phyloP scores from a whole-genome alignment of 2,797 vertebrate species.

The Pteronotus mesoamericanus region DNA sequence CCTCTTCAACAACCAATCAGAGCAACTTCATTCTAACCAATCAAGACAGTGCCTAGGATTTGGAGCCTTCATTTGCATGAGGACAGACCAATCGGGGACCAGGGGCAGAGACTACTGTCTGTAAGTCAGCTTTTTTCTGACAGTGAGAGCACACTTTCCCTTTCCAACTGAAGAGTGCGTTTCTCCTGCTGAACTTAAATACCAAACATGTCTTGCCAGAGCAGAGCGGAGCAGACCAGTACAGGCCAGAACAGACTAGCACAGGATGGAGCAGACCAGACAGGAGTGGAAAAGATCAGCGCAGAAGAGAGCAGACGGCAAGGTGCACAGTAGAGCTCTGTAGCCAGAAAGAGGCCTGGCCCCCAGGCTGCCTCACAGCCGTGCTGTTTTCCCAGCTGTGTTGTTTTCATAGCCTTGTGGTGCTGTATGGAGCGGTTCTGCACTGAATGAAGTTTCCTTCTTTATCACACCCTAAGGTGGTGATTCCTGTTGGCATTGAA shows the following conservation, averaged over 20 bases:
- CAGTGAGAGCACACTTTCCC: background rate
- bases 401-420: background rate
- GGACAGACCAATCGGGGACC: background rate
- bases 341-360: background rate
- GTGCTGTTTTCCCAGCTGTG: background rate
- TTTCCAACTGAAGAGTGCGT: background rate
- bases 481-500: background rate
- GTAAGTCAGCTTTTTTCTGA: background rate
- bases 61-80: background rate
- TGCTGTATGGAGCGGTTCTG: background rate
- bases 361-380: background rate
- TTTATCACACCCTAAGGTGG: background rate
- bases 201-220: background rate
- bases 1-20: background rate
- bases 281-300: background rate
- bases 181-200: background rate
- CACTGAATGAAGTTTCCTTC: background rate
- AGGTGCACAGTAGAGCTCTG: too few relatives aligned
- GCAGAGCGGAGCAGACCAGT: background rate
- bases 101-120: background rate
- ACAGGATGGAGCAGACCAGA: background rate
- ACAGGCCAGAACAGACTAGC: background rate
- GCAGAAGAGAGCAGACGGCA: background rate
- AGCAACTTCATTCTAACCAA: background rate
- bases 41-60: background rate